Percentiles rank a stretch among this genome's conserved stretches.
These are phyloP conservation scores for Morpho helenor DNA, from an alignment of 2,888 invertebrate species.

Conservation along the genomic window DNA sequence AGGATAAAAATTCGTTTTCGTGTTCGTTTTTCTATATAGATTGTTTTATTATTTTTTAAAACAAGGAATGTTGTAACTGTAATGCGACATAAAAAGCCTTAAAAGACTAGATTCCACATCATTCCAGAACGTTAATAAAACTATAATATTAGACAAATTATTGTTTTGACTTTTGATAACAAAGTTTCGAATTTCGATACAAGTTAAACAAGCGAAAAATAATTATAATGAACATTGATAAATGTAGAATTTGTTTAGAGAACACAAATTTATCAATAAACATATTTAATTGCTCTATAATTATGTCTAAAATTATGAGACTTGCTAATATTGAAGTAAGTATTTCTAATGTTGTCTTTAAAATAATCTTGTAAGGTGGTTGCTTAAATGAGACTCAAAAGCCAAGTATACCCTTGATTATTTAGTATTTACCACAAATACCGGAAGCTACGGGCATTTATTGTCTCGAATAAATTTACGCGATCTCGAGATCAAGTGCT, in stretches of 20 bases:
- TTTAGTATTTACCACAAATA: neutral
- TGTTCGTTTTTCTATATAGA: no score
- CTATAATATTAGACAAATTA: no score
- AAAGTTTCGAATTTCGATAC: no score
- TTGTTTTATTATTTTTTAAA: no score
- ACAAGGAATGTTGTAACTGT: no score
- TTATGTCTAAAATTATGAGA: constrained; percentile 53
- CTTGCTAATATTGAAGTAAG: constrained; percentile 55
- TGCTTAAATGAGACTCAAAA: neutral
- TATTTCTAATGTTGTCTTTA: constrained; percentile 11
- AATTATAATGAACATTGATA: constrained; percentile 27
- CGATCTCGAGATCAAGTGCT: neutral
- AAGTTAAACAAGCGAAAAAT: no score
- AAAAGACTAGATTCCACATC: no score
- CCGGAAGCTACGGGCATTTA: neutral
- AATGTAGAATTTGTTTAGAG: constrained; percentile 54
- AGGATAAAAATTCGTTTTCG: no score
- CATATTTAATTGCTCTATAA: constrained; percentile 43
- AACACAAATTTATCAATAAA: constrained; percentile 34
- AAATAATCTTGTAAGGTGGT: neutral
- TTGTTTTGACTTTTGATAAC: no score
- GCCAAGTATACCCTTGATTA: neutral
- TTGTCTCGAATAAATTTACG: neutral
- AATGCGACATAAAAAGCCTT: no score
- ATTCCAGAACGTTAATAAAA: no score